Conservation (phyloP, 1,140 invertebrate species). For the Periplaneta americana region DNA sequence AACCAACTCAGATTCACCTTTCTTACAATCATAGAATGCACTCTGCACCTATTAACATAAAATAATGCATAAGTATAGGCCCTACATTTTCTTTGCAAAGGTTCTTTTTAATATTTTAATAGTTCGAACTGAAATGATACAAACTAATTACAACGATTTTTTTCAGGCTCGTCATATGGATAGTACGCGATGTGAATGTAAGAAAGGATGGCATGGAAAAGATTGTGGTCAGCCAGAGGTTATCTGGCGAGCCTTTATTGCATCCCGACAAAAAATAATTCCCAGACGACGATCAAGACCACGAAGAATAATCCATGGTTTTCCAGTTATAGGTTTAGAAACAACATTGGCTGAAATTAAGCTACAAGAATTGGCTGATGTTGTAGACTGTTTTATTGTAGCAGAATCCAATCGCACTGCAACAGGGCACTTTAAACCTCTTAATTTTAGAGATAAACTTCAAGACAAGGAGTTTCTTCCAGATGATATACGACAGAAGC, state of each 20-base stretch:
- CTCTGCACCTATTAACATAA: too few species aligned
- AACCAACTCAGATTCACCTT: too few species aligned
- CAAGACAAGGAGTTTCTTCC: slow-evolving; percentile 31
- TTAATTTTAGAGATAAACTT: slow-evolving; percentile 29
- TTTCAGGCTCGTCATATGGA: not conserved
- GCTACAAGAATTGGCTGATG: slow-evolving; percentile 49
- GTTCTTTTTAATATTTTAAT: too few species aligned
- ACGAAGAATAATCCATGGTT: slow-evolving; percentile 49
- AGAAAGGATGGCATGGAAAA: slow-evolving; percentile 52
- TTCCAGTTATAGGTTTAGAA: slow-evolving; percentile 48
- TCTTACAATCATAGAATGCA: too few species aligned
- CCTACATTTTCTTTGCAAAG: too few species aligned
- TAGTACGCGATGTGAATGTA: slow-evolving; percentile 41
- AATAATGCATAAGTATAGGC: too few species aligned
- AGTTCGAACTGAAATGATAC: too few species aligned
- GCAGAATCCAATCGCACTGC: slow-evolving; percentile 47
- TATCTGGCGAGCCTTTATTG: slow-evolving; percentile 56
- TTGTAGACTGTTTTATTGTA: slow-evolving; percentile 59
- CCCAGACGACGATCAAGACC: slow-evolving; percentile 40
- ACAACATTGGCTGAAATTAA: slow-evolving; percentile 51
- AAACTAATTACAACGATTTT: too few species aligned
- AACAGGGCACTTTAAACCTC: slow-evolving; percentile 31
- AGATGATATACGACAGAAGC: slow-evolving; percentile 43
- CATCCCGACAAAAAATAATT: slow-evolving; percentile 42
- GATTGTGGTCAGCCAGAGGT: slow-evolving; percentile 62